phyloP scores from a whole-genome alignment of 1,140 invertebrate genomes.

The Chlorops oryzae region DNA sequence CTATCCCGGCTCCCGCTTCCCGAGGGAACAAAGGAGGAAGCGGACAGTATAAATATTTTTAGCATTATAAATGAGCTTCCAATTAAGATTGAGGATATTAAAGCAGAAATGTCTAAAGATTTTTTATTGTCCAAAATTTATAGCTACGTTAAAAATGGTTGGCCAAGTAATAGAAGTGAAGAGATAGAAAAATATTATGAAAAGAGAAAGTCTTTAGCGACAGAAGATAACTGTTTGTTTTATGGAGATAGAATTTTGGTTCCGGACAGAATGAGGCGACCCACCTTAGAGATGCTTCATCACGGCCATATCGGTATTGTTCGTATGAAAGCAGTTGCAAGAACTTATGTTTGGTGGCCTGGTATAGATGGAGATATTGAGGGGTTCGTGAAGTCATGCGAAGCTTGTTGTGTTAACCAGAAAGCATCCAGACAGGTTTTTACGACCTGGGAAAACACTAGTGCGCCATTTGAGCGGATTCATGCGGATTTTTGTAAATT shows the following conservation, averaged over 20 bases:
- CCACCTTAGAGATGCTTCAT: conserved; percentile 5
- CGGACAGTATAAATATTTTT: conserved; percentile 8
- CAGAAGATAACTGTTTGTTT: conserved; percentile 10
- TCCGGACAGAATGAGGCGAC: neutral
- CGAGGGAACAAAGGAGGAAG: neutral
- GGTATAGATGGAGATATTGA: conserved; percentile 11
- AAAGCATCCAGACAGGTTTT: neutral
- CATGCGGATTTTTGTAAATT: conserved; percentile 14
- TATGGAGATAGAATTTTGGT: conserved; percentile 10
- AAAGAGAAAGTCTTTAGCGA: neutral
- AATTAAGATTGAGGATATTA: conserved; percentile 4
- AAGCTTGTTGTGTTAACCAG: neutral
- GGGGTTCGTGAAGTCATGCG: conserved; percentile 3
- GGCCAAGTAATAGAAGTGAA: neutral
- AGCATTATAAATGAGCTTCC: conserved; percentile 1
- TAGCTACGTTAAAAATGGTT: conserved; percentile 5
- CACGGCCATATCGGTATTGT: conserved; percentile 12
- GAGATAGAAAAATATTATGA: neutral
- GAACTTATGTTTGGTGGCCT: conserved; percentile 10
- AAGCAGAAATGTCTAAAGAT: neutral
- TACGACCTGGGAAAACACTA: neutral
- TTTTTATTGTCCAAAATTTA: neutral
- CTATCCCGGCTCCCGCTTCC: conserved; percentile 18
- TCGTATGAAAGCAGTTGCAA: conserved; percentile 6
- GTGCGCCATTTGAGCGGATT: conserved; percentile 6